A percentile compares a stretch with the other conserved stretches of the same genome.
Evolutionary conservation across 2,888 invertebrate species (phyloP).

Genomic region (Cyrtodaria siliqua): DNA sequence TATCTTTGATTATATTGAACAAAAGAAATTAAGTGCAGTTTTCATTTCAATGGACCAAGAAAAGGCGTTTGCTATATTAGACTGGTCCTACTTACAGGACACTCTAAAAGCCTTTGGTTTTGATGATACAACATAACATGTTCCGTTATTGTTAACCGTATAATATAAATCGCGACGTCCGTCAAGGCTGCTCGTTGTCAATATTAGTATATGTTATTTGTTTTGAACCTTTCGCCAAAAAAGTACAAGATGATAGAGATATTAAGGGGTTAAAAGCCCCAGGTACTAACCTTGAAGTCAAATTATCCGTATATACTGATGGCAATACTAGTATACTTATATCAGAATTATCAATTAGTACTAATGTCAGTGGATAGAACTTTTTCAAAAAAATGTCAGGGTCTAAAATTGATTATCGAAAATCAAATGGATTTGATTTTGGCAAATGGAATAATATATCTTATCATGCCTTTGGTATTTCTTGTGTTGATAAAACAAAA

Average conservation of each 20-base stretch:
- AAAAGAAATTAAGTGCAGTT: constrained; percentile 51
- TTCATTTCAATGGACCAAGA: constrained; percentile 68
- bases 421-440: constrained; percentile 50
- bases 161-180: constrained; percentile 45
- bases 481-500: constrained; percentile 48
- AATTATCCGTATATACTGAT: constrained; percentile 36
- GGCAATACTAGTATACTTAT: constrained; percentile 31
- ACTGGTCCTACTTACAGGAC: constrained; percentile 58
- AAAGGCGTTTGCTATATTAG: constrained; percentile 69
- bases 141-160: too few species aligned
- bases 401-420: constrained; percentile 31
- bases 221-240: constrained; percentile 42
- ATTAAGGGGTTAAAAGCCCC: constrained; percentile 37
- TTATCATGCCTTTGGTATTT: constrained; percentile 61
- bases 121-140: constrained; percentile 26
- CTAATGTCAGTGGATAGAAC: constrained; percentile 1
- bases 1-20: constrained; percentile 56
- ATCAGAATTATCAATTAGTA: constrained; percentile 1
- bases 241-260: constrained; percentile 22
- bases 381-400: constrained; percentile 32
- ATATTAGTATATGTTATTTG: constrained; percentile 39
- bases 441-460: constrained; percentile 60
- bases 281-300: constrained; percentile 20
- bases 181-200: constrained; percentile 56
- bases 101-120: constrained; percentile 60